Percentiles rank a stretch among this genome's conserved stretches.
These are phyloP conservation scores for Agrochola circellaris DNA, from an alignment of 2,888 invertebrate genomes.

Conservation along the genomic window DNA sequence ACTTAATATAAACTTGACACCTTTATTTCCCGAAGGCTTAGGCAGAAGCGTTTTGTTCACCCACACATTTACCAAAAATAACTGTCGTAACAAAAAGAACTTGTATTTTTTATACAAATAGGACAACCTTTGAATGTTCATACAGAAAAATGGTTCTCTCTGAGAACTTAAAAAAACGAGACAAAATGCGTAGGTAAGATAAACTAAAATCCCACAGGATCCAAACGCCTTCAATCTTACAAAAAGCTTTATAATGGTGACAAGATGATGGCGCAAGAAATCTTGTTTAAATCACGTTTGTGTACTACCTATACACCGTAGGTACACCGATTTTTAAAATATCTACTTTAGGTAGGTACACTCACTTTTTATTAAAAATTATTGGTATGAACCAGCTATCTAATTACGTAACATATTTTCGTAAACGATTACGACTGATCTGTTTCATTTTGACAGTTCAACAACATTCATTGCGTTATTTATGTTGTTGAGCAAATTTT, in stretches of 20 bases:
- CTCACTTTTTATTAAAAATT: too few species aligned
- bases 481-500: too few species aligned
- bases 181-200: background rate
- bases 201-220: constrained; percentile 21
- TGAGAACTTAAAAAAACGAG: background rate
- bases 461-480: too few species aligned
- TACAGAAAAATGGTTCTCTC: too few species aligned
- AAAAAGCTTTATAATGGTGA: constrained; percentile 30
- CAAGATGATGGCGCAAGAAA: constrained; percentile 27
- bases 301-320: background rate
- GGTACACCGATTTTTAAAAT: background rate
- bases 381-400: too few species aligned
- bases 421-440: too few species aligned
- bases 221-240: constrained; percentile 19
- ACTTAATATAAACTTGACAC: background rate
- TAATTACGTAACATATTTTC: too few species aligned
- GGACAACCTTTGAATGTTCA: too few species aligned
- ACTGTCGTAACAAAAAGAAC: background rate
- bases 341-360: background rate
- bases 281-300: constrained; percentile 11
- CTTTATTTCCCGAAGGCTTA: background rate
- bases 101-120: background rate
- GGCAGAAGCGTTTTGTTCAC: background rate
- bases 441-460: too few species aligned
- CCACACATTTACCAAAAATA: background rate